phyloP scores from a whole-genome alignment of 2,797 vertebrate species.

The Pachyuromys duprasi region DNA sequence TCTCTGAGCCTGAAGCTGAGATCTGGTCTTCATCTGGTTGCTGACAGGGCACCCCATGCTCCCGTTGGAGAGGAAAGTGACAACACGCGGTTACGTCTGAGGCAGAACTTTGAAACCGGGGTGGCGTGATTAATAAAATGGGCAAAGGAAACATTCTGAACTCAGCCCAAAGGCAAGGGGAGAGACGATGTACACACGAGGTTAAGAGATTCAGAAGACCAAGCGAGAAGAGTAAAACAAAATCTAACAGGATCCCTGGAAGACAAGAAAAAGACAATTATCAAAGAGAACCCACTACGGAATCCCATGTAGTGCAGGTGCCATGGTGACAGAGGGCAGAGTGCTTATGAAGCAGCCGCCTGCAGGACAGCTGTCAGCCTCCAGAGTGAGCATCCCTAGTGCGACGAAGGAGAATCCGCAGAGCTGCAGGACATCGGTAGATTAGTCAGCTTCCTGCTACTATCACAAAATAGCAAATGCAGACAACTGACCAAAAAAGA shows the following conservation, averaged over 20 bases:
- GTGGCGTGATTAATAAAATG: slow-evolving; percentile 2
- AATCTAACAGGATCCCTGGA: slow-evolving; percentile 17
- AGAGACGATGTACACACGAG: neutral
- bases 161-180: neutral
- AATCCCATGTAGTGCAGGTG: neutral
- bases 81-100: neutral
- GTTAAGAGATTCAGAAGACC: neutral
- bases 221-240: neutral
- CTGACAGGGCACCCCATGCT: neutral
- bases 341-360: neutral
- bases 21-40: slow-evolving; percentile 8
- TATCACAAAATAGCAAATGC: neutral
- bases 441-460: neutral
- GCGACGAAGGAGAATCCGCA: neutral
- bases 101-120: neutral
- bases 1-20: neutral
- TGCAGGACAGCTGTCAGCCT: neutral
- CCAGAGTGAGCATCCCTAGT: neutral
- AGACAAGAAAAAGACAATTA: slow-evolving; percentile 24
- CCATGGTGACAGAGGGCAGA: neutral
- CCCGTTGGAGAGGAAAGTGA: neutral
- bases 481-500: neutral
- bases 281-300: neutral
- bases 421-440: neutral
- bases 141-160: slow-evolving; percentile 10